These are phyloP conservation scores for Scaptomyza reducta DNA, from an alignment of 2,888 invertebrate species.

Conservation along the genomic window DNA sequence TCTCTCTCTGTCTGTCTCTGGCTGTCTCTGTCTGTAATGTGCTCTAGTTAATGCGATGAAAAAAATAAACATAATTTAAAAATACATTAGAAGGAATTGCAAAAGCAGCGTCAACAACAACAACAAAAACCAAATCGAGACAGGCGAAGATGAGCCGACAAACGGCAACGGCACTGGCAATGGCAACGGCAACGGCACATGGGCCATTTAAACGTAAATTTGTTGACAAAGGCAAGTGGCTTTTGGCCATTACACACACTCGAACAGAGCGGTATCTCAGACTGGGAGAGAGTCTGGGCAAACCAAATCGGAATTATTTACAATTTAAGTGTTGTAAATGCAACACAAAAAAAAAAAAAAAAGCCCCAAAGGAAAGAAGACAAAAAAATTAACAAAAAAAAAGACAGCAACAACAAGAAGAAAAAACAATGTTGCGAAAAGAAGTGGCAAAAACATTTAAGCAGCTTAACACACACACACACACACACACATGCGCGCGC, in stretches of 20 bases:
- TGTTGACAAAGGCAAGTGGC: slow-evolving; percentile 79
- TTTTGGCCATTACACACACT: slow-evolving; percentile 73
- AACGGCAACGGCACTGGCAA: slow-evolving; percentile 11
- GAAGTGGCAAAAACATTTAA: slow-evolving; percentile 68
- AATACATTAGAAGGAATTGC: slow-evolving; percentile 76
- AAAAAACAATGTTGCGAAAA: slow-evolving; percentile 56
- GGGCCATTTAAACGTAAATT: slow-evolving; percentile 76
- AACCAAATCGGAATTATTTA: slow-evolving; percentile 73
- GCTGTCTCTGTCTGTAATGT: not conserved
- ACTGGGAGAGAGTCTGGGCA: slow-evolving; percentile 40
- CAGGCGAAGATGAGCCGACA: slow-evolving; percentile 41
- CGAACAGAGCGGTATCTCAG: too few relatives aligned
- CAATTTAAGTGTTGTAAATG: slow-evolving; percentile 79
- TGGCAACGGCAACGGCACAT: slow-evolving; percentile 30
- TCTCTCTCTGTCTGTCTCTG: not conserved
- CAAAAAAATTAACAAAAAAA: slow-evolving; percentile 29
- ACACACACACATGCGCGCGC: slow-evolving; percentile 25
- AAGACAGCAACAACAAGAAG: slow-evolving; percentile 18
- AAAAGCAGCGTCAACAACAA: slow-evolving; percentile 35
- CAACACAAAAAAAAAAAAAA: slow-evolving; percentile 44
- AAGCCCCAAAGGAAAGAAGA: not conserved
- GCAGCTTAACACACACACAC: slow-evolving; percentile 75
- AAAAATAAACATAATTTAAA: slow-evolving; percentile 77
- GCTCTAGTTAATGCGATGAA: slow-evolving; percentile 44
- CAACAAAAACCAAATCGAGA: slow-evolving; percentile 9